Evolutionary conservation across 2,797 vertebrate species (phyloP).

Genomic region (Ibycter americanus): DNA sequence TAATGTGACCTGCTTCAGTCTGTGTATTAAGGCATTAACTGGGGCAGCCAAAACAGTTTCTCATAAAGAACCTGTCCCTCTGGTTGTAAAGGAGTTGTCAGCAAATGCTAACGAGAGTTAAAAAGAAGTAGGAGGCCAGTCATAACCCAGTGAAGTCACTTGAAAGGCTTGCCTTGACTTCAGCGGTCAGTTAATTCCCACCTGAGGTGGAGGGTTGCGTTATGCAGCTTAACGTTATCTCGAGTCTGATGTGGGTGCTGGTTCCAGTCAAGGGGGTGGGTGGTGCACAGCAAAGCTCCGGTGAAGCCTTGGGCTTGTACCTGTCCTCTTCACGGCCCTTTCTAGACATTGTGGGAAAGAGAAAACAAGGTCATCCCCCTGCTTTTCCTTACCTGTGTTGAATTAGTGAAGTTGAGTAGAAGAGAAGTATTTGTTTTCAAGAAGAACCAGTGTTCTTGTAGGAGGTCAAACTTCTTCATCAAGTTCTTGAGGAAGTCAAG

Average conservation of each 20-base stretch:
- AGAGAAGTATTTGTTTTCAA: neutral
- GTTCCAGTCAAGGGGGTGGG: neutral
- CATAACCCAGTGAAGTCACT: neutral
- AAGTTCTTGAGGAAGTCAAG: neutral
- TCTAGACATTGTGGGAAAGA: neutral
- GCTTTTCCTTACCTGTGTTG: neutral
- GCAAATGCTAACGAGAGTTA: neutral
- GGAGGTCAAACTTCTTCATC: neutral
- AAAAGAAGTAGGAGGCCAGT: neutral
- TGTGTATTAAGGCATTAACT: neutral
- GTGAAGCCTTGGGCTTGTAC: neutral
- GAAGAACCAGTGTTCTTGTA: neutral
- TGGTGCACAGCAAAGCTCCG: neutral
- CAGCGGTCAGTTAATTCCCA: neutral
- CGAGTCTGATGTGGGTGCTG: accelerated
- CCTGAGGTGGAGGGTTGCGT: neutral
- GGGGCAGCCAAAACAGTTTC: neutral
- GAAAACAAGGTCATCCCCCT: neutral
- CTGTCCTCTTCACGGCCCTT: neutral
- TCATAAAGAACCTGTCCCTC: constrained; percentile 17
- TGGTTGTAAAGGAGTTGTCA: constrained; percentile 44
- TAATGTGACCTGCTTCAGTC: constrained; percentile 22
- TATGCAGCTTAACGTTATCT: neutral
- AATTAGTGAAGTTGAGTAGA: neutral
- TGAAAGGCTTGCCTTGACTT: neutral